Conservation (phyloP, 2,888 invertebrate genomes). For the Thecocarcelia acutangulata region DNA sequence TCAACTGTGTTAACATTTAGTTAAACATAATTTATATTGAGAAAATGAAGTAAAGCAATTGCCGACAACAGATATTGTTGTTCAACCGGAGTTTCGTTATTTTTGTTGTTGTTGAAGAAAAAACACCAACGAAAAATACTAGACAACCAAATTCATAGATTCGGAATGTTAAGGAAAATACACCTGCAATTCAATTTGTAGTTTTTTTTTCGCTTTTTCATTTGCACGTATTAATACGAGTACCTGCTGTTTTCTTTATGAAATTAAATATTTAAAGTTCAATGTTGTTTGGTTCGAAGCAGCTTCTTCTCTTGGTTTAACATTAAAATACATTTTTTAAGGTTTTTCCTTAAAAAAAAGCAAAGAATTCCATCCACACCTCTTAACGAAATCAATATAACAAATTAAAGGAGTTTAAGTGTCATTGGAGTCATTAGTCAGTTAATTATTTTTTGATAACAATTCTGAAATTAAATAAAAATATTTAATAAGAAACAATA, state of each 20-base stretch:
- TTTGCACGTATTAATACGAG: conserved; percentile 21
- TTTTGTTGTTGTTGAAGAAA: no score
- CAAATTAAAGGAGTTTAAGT: conserved; percentile 61
- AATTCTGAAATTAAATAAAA: conserved; percentile 24
- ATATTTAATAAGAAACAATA: neutral
- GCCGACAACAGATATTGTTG: conserved; percentile 53
- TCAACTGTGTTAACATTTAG: conserved; percentile 65
- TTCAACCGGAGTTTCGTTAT: conserved; percentile 37
- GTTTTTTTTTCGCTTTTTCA: neutral
- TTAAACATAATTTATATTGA: conserved; percentile 59
- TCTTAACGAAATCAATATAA: conserved; percentile 41
- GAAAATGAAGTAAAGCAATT: conserved; percentile 55
- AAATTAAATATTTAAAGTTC: conserved; percentile 66
- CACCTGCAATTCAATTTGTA: conserved; percentile 52
- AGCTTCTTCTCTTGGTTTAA: conserved; percentile 30
- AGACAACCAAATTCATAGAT: conserved; percentile 18
- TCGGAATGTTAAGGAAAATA: conserved; percentile 39
- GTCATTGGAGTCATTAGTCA: conserved; percentile 56
- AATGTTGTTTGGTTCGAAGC: conserved; percentile 56
- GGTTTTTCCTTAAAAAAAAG: conserved; percentile 43
- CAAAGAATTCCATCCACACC: conserved; percentile 40
- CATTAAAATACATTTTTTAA: conserved; percentile 55
- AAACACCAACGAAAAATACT: no score
- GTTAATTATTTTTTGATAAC: conserved; percentile 57
- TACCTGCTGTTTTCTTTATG: conserved; percentile 63